Percentiles rank a stretch among this genome's conserved stretches.
Evolutionary conservation across 2,888 invertebrate genomes (phyloP).

Genomic region (Girardia tigrina): DNA sequence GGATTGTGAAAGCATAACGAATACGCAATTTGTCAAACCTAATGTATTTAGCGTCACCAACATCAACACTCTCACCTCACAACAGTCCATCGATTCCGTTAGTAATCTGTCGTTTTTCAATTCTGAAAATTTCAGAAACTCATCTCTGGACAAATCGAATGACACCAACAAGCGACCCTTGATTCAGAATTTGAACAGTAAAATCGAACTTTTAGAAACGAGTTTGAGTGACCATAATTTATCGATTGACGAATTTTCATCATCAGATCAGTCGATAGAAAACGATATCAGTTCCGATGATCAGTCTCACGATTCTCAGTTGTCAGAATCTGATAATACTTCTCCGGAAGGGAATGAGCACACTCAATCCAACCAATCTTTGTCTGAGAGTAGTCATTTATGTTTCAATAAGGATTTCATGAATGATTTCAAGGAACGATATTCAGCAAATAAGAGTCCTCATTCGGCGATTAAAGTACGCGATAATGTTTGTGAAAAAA

Average conservation of each 20-base stretch:
- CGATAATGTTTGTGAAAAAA: background rate
- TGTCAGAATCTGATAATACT: background rate
- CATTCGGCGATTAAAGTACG: background rate
- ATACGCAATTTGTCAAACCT: background rate
- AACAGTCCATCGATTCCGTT: background rate
- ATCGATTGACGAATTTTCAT: constrained; percentile 1
- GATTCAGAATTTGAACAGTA: background rate
- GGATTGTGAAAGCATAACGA: background rate
- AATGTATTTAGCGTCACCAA: background rate
- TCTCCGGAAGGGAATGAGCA: background rate
- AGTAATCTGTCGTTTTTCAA: background rate
- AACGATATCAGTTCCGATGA: background rate
- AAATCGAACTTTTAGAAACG: constrained; percentile 8
- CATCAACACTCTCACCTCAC: background rate
- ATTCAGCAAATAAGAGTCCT: background rate
- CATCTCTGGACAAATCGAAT: background rate
- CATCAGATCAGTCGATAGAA: background rate
- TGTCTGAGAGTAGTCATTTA: background rate
- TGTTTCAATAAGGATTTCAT: background rate
- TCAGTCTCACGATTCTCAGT: background rate
- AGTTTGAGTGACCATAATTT: constrained; percentile 7
- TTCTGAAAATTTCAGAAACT: background rate
- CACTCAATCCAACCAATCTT: background rate
- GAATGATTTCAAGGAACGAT: background rate
- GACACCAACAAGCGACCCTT: background rate